Evolutionary conservation across 1,140 invertebrate species (phyloP), one percentile per base, ranked within the genome.

Genomic region (Chrysopa pallens): DNA sequence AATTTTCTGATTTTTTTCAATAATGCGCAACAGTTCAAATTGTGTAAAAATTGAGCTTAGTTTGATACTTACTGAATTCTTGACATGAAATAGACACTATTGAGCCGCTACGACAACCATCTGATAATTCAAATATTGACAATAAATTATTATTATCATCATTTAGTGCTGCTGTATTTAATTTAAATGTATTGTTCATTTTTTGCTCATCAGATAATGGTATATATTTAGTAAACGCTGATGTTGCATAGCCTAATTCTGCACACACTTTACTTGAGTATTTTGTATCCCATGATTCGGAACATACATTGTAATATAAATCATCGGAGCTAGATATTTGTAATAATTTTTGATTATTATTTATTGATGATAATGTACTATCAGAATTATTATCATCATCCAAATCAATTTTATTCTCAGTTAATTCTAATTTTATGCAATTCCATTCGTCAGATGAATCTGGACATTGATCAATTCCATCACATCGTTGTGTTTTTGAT

Each of bases 381-480:
- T 29, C 40, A 31, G 7, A 33, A n/a, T 41, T 28, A 29, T 29
- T 39, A 37, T n/a, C 27, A 40, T 33, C 29, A 28, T 13, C 36
- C 6, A 37, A 23, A 1, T 43, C 29, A 27, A 38, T 37, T 6
- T 15, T 31, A 12, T 14, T 29, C 8, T 9, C 41, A 8, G 14
- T n/a, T 2, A 43, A 36, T 48, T 14, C 31, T 17, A 47, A 46
- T 38, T 46, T 43, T 7, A 71, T 50, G 47, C 74, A 77, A 40
- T 66, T 55, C 66, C 73, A 75, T 60, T 79, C 76, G 49, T 79
- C 76, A 2, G 73, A 77, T 33, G 58, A 59, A 52, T 78, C 75
- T 2, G 70, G 63, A 50, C 76, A 79, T 35, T 80, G 64, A 31
- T 64, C 58, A 17, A 68, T 57, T 4, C 73, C 73, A 52, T 80